phyloP scores from a whole-genome alignment of 2,113 vertebrate species.

The Zootoca vivipara region DNA sequence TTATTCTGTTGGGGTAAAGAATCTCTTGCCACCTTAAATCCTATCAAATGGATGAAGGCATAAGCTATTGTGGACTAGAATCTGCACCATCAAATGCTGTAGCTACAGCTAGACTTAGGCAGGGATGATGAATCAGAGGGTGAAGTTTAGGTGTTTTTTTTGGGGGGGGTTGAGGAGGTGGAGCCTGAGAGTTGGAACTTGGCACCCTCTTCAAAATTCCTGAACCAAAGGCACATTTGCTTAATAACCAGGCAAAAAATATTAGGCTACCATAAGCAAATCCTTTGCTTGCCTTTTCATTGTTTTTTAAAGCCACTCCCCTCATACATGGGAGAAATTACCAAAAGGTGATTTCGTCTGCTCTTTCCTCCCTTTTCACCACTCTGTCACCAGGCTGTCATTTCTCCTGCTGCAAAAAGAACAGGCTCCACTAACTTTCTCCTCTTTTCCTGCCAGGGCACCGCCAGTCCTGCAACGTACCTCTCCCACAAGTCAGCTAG shows the following conservation, averaged over 20 bases:
- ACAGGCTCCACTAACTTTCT: background rate
- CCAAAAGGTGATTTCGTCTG: too few species aligned
- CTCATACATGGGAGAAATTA: background rate
- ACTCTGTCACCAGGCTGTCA: accelerated
- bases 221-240: background rate
- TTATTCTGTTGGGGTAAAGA: background rate
- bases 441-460: background rate
- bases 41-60: background rate
- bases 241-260: background rate
- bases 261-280: background rate
- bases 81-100: background rate
- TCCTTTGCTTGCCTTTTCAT: background rate
- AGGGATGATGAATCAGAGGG: too few species aligned
- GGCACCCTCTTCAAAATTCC: background rate
- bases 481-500: conserved; percentile 1
- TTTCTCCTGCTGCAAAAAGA: background rate
- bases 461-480: background rate
- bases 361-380: background rate
- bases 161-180: too few species aligned
- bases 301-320: background rate
- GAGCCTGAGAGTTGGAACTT: background rate
- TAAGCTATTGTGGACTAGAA: background rate
- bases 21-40: background rate
- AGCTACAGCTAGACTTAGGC: background rate
- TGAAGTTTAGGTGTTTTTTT: background rate